phyloP scores from a whole-genome alignment of 2,797 vertebrate species.

The Sparidentex hasta region DNA sequence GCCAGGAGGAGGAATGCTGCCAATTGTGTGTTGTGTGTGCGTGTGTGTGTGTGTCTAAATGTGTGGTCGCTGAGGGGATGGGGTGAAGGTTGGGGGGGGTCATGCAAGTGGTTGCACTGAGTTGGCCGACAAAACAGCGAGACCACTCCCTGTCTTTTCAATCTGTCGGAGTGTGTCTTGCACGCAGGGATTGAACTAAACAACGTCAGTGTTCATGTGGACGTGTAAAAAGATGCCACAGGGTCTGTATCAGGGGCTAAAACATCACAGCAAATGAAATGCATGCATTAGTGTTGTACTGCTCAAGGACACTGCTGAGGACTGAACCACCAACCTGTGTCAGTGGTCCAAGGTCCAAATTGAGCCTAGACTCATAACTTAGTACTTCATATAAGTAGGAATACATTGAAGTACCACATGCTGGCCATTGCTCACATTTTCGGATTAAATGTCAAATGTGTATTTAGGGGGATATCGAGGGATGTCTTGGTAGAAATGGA shows the following conservation, averaged over 20 bases:
- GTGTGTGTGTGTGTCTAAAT: slow-evolving; percentile 10
- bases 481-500: too few relatives aligned
- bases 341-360: not conserved
- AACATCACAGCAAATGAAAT: not conserved
- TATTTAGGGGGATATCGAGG: too few relatives aligned
- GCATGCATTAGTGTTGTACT: not conserved
- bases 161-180: slow-evolving; percentile 19
- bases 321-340: not conserved
- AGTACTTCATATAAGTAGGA: too few relatives aligned
- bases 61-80: slow-evolving; percentile 1
- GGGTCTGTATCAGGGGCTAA: slow-evolving; percentile 14
- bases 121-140: slow-evolving; percentile 22
- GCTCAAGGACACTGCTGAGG: slow-evolving; percentile 1
- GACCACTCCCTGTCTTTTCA: slow-evolving; percentile 20
- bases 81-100: not conserved
- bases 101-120: not conserved
- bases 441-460: too few relatives aligned
- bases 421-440: too few relatives aligned
- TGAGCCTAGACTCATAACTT: not conserved
- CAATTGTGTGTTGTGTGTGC: slow-evolving; percentile 7
- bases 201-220: not conserved
- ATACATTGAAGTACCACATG: too few relatives aligned
- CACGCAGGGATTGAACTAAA: not conserved
- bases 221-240: not conserved
- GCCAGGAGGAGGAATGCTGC: slow-evolving; percentile 31